Evolutionary conservation across 2,888 invertebrate genomes (phyloP), one percentile per base, ranked within the genome.

Genomic region (Callimorpha dominula): DNA sequence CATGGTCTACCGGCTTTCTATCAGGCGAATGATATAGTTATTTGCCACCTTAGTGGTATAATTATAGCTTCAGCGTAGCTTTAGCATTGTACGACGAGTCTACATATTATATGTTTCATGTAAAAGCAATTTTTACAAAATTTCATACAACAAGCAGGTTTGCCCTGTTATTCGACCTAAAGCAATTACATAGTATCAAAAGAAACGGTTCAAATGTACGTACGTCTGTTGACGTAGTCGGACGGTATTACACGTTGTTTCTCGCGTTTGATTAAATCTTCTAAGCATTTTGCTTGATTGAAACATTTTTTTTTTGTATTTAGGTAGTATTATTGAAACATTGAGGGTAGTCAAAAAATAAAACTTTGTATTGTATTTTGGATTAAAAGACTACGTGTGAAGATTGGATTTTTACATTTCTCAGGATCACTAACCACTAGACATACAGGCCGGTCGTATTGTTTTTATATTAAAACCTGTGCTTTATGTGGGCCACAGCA

Each of bases 161-260:
- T 73, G 76, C 64, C 73, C 69, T 70, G 73, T 76, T 70, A 75
- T 83, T 83, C 68, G 65, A 70, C 65, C 66, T 71, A 46, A 73
- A 74, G 63, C 81, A 79, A 81, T 83, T 78, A 81, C 84, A 69
- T 77, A 68, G 74, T 77, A 72, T 70, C 75, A 60, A 73, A 79
- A 78, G 75, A 75, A 84, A 82, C 71, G 65, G 65, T 70, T 71
- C 74, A 57, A 43, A 73, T 62, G 60, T 65, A 68, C 46, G 52
- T 62, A 68, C 68, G 42, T 81, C 72, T 73, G 75, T 73, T 52
- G 70, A 75, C 46, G 40, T 78, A 78, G 79, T 82, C 71, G 66
- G 71, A 60, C 40, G 71, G 73, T 71, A 69, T 50, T 63, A 49
- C 69, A 40, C 1, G 17, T 50, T 62, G 77, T 76, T 73, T 72